Evolutionary conservation across 2,888 invertebrate species (phyloP).

Genomic region (Lottia gigantea): DNA sequence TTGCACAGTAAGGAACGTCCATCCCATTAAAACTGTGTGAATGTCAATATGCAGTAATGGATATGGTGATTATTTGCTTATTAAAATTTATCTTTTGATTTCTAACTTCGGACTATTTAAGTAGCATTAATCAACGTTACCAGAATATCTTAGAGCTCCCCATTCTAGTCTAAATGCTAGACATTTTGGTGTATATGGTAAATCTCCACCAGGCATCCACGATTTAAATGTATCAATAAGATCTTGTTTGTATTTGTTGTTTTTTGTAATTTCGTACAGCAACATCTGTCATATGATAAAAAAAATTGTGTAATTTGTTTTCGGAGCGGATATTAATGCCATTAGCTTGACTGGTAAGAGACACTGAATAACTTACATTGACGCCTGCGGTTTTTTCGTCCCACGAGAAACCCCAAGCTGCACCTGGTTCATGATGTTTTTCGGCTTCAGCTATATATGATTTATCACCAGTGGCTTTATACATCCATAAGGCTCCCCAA

Average conservation of each 20-base stretch:
- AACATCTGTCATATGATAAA: slow-evolving; percentile 32
- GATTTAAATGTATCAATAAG: slow-evolving; percentile 43
- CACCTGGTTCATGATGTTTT: slow-evolving; percentile 35
- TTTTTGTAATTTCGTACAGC: slow-evolving; percentile 45
- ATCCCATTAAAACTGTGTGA: no score
- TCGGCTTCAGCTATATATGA: slow-evolving; percentile 48
- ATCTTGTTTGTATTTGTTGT: slow-evolving; percentile 46
- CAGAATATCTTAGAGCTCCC: slow-evolving; percentile 57
- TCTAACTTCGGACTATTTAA: background rate
- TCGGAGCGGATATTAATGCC: no score
- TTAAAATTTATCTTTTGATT: no score
- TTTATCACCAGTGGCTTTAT: slow-evolving; percentile 50
- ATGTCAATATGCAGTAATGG: no score
- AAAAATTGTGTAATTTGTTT: no score
- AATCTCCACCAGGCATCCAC: slow-evolving; percentile 55
- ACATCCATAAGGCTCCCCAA: slow-evolving; percentile 59
- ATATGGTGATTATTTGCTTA: no score
- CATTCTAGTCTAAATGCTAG: slow-evolving; percentile 55
- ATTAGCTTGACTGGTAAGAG: no score
- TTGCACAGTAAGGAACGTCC: no score
- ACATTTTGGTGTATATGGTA: slow-evolving; percentile 55
- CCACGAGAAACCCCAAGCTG: slow-evolving; percentile 57
- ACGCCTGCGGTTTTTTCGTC: slow-evolving; percentile 51
- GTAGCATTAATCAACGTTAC: slow-evolving; percentile 7
- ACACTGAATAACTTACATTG: slow-evolving; percentile 27